These are phyloP conservation scores for Chromis chromis DNA, from an alignment of 2,797 vertebrate species.

Conservation along the genomic window DNA sequence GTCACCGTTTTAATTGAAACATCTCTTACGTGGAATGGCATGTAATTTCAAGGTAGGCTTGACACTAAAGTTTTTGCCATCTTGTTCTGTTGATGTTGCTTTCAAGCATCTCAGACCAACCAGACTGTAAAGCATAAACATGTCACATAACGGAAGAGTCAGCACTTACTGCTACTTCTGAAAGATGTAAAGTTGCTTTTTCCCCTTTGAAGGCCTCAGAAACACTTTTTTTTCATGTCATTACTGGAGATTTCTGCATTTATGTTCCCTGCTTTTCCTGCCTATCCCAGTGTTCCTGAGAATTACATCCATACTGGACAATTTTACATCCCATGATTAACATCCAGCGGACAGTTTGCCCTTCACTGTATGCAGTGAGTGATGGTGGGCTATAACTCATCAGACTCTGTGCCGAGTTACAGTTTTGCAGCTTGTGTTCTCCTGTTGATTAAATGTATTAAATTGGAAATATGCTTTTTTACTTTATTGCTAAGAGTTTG, in stretches of 20 bases:
- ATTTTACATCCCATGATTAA: no score
- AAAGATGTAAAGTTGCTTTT: background rate
- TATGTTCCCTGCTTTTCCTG: no score
- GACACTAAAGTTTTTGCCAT: background rate
- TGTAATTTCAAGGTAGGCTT: constrained; percentile 30
- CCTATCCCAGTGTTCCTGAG: background rate
- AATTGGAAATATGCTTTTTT: background rate
- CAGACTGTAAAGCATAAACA: constrained; percentile 19
- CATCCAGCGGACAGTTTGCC: background rate
- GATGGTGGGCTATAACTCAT: background rate
- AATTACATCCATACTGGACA: no score
- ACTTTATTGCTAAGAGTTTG: background rate
- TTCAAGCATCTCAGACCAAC: constrained; percentile 7
- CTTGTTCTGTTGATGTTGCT: background rate
- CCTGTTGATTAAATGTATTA: background rate
- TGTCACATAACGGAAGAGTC: background rate
- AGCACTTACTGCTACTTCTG: background rate
- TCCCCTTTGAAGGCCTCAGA: background rate
- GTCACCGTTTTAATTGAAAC: constrained; percentile 54
- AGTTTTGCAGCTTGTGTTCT: background rate
- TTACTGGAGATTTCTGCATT: background rate
- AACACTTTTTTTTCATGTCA: background rate
- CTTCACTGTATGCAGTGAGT: background rate
- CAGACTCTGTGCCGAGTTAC: background rate
- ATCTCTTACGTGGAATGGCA: background rate